Base-by-base conservation (phyloP, 2,888 invertebrate species). In the Drosophila macrospina region DNA sequence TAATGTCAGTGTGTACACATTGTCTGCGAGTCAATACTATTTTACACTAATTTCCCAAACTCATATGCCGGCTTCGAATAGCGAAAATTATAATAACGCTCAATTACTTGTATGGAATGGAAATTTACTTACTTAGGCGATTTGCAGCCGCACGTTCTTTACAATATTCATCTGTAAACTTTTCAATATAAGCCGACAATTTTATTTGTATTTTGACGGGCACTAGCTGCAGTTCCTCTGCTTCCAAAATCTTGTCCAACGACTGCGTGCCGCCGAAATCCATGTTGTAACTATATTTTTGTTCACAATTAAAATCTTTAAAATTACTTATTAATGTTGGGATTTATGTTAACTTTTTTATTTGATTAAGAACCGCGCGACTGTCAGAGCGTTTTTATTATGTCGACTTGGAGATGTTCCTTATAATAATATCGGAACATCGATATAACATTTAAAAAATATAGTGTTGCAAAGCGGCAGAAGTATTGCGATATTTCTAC, bases 131-230 rank as follows among this genome's bases (percentile, higher is more conserved):
- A 83, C 83, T 60, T 20, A 85, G 28, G 0, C 83, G 87, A 56
- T 76, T 73, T 16, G 76, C 63, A 6, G 42, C 54, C 10, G 56
- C 42, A 8, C 61, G 30, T 5, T 60, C 13, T 28, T 64, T 69
- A 11, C 73, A 81, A 36, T 79, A 87, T 63, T 83, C 83, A 45
- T 81, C 69, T 2, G 71, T 61, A 59, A 82, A 83, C 15, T 75
- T 56, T 28, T 69, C 62, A 30, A 83, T 66, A 59, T 67, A 85
- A 5, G 62, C 60, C 5, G 87, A 59, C 48, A 83, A 51, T 50
- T 83, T 83, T 45, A 24, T 56, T 54, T 78, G 70, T 37, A 83
- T 47, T 1, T 63, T 52, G 4, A 78, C 79, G 10, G 83, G 82
- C 48, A 83, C 71, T 24, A 68, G 55, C 26, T 75, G 39, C 41